Percentiles rank a stretch among this genome's conserved stretches.
Conservation (phyloP, 2,888 invertebrate species). For the Leucoma salicis region DNA sequence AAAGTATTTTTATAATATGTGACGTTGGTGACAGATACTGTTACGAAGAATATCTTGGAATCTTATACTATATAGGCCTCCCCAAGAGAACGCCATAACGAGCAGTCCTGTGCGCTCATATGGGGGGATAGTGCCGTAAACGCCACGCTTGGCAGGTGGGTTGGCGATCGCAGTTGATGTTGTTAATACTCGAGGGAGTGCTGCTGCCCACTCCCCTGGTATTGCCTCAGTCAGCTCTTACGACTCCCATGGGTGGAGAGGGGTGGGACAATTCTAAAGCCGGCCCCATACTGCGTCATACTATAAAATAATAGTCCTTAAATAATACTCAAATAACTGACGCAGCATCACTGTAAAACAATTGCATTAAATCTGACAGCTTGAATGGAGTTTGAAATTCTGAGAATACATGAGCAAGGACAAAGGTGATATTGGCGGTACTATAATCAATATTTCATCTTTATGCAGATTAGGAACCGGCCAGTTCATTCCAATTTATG, state of each 20-base stretch:
- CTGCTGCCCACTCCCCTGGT: no score
- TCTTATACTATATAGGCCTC: no score
- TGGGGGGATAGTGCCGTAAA: no score
- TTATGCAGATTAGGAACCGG: constrained; percentile 60
- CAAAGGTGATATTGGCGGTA: constrained; percentile 79
- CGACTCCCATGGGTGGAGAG: no score
- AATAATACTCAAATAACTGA: constrained; percentile 14
- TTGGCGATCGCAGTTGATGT: constrained; percentile 65
- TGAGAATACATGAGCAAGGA: constrained; percentile 79
- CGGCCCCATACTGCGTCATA: no score
- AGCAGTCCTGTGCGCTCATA: no score
- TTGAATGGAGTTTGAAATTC: constrained; percentile 66
- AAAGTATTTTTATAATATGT: constrained; percentile 37
- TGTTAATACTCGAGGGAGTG: constrained; percentile 63
- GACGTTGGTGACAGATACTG: constrained; percentile 23
- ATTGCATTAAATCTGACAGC: constrained; percentile 50
- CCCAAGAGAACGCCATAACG: no score
- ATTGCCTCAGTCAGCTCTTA: no score
- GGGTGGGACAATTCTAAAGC: no score
- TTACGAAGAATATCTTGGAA: constrained; percentile 12
- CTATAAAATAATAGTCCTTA: no score
- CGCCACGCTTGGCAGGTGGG: no score
- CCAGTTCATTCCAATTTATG: constrained; percentile 16
- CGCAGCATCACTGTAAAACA: no score
- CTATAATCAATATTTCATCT: constrained; percentile 83